Evolutionary conservation across 2,113 vertebrate genomes (phyloP).

Genomic region (Sigmodon hispidus): DNA sequence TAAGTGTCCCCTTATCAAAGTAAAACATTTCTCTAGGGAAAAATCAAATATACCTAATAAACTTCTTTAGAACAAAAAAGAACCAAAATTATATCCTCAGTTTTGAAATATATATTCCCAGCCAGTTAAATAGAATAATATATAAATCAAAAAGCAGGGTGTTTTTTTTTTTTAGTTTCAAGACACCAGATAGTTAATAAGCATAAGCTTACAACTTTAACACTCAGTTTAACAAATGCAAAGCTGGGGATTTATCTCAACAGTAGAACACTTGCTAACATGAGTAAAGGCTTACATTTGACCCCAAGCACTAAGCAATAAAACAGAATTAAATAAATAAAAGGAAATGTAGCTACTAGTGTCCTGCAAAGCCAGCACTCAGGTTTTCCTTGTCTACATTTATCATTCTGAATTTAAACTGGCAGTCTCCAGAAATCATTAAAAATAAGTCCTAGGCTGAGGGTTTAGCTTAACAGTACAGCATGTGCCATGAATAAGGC

Average conservation of each 20-base stretch:
- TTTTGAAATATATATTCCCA: slow-evolving; percentile 22
- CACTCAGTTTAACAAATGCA: not conserved
- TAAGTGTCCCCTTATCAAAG: not conserved
- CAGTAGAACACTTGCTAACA: not conserved
- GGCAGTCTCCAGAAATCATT: not conserved
- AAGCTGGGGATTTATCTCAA: not conserved
- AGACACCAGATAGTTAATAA: not conserved
- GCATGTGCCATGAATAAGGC: not conserved
- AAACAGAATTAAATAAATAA: not conserved
- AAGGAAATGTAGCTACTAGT: slow-evolving; percentile 13
- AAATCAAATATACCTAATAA: not conserved
- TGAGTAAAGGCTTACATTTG: not conserved
- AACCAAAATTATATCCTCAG: slow-evolving; percentile 4
- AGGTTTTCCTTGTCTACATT: not conserved
- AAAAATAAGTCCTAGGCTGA: not conserved
- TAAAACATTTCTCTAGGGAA: slow-evolving; percentile 21
- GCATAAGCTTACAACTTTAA: not conserved
- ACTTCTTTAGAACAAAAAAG: slow-evolving; percentile 31
- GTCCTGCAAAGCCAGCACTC: not conserved
- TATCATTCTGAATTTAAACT: not conserved
- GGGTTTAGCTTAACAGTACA: not conserved
- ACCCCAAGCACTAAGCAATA: not conserved
- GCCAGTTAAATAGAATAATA: not conserved
- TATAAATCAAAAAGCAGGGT: slow-evolving; percentile 22
- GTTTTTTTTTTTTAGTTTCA: slow-evolving; percentile 37